Base-by-base conservation (phyloP, 2,888 invertebrate genomes). In the Crepidodera aurea region DNA sequence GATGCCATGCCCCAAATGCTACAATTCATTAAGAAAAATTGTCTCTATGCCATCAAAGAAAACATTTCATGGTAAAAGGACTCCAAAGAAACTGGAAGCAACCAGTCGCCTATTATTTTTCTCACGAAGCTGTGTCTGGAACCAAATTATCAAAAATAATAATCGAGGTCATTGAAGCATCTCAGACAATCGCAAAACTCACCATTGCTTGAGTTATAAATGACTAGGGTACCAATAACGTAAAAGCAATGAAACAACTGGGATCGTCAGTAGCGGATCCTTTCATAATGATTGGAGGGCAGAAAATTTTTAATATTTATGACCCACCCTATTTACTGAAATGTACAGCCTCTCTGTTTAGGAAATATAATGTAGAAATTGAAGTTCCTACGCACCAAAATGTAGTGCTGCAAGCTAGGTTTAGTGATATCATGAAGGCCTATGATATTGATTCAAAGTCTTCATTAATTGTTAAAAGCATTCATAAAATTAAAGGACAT, bases 101-200 rank as follows among this genome's bases (percentile, higher is more conserved):
- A 48, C 66, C 71, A 10, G 60, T 71, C 1, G 65, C 67, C 0
- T 69, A 64, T 51, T 70, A 69, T 62, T 69, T 69, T 64, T 65
- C 50, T n/a, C 37, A 62, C 29, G 42, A 6, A 5, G 27, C 15
- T 15, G 7, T 27, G 1, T 4, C 10, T 27, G 27, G 48, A 8
- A 27, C 27, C n/a, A 13, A 27, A 15, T 4, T 48, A 2, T 1
- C 27, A 1, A n/a, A 27, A 13, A 13, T 15, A 1, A n/a, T 48
- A 7, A 15, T 19, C 2, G 48, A 48, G 13, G 48, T 48, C 1
- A 48, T 48, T 4, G 8, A 16, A 29, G 15, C 48, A 27, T 48
- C 15, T 12, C 27, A 48, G 15, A 13, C 6, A 1, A n/a, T n/a
- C 1, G 27, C 48, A 18, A 48, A 48, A 40, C 34, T 34, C 1